phyloP scores from a whole-genome alignment of 2,113 vertebrate species.

The Engraulis encrasicolus region DNA sequence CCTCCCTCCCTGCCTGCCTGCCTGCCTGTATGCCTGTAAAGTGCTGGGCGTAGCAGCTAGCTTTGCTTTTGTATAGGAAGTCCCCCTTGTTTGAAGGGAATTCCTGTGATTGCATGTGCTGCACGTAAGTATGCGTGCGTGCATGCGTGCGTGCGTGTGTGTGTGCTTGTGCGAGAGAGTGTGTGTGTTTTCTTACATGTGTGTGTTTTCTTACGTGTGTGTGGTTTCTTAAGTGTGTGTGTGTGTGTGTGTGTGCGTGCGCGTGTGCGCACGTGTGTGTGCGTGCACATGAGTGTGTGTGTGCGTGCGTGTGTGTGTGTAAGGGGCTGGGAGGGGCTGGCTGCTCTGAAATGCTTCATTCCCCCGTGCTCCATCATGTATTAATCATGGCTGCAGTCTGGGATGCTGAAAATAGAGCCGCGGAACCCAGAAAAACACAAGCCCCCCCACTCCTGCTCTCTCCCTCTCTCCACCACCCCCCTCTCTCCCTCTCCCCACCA shows the following conservation, averaged over 20 bases:
- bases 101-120: not conserved
- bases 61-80: not conserved
- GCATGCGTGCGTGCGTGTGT: no score
- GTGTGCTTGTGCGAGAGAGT: not conserved
- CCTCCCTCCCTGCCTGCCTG: slow-evolving; percentile 49
- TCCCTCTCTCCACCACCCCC: not conserved
- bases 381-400: slow-evolving; percentile 74
- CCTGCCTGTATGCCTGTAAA: no score
- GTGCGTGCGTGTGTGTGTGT: not conserved
- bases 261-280: not conserved
- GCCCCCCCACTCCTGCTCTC: slow-evolving; percentile 9
- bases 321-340: not conserved
- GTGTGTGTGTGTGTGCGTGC: not conserved
- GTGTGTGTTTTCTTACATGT: not conserved
- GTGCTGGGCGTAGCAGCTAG: slow-evolving; percentile 28
- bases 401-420: slow-evolving; percentile 69
- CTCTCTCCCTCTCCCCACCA: no score
- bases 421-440: slow-evolving; percentile 68
- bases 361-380: slow-evolving; percentile 65
- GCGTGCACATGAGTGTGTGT: no score
- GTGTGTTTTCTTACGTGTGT: no score
- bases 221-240: no score
- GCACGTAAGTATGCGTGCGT: no score
- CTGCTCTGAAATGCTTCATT: slow-evolving; percentile 72
- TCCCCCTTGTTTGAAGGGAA: slow-evolving; percentile 43